Percentiles rank a stretch among this genome's conserved stretches.
These are phyloP conservation scores for Micrastur ruficollis DNA, from an alignment of 2,797 vertebrate genomes.

Conservation along the genomic window DNA sequence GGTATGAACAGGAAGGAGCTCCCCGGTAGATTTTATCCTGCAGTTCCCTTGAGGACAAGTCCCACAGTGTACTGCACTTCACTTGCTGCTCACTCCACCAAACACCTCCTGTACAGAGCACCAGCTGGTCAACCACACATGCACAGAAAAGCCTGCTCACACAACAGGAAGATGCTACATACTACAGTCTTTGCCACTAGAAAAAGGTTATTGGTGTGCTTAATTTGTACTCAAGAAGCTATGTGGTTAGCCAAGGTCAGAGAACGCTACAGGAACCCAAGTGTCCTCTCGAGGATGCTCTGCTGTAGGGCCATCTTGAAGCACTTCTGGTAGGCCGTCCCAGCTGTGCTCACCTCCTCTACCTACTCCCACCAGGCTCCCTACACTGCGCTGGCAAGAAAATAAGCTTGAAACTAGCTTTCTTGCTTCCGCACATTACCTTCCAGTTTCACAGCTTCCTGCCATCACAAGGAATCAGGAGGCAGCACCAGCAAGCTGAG, in stretches of 20 bases:
- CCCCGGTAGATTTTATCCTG: background rate
- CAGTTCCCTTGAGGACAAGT: background rate
- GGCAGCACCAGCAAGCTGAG: background rate
- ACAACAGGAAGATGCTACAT: background rate
- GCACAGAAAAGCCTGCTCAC: background rate
- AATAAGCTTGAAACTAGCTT: background rate
- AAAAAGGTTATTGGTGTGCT: background rate
- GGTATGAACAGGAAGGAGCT: no score
- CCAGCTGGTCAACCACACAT: fast-evolving
- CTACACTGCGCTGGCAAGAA: background rate
- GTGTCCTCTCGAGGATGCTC: background rate
- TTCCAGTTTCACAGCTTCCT: background rate
- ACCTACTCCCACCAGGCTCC: background rate
- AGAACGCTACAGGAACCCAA: fast-evolving
- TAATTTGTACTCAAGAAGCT: background rate
- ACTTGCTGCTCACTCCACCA: background rate
- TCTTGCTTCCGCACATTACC: background rate
- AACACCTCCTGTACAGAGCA: background rate
- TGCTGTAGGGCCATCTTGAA: background rate
- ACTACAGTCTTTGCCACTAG: background rate
- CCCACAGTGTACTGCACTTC: fast-evolving
- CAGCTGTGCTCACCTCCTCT: background rate
- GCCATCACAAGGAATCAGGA: background rate
- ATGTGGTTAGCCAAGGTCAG: background rate
- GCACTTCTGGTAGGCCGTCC: background rate